phyloP scores from a whole-genome alignment of 2,113 vertebrate species.

The Pelobates fuscus region DNA sequence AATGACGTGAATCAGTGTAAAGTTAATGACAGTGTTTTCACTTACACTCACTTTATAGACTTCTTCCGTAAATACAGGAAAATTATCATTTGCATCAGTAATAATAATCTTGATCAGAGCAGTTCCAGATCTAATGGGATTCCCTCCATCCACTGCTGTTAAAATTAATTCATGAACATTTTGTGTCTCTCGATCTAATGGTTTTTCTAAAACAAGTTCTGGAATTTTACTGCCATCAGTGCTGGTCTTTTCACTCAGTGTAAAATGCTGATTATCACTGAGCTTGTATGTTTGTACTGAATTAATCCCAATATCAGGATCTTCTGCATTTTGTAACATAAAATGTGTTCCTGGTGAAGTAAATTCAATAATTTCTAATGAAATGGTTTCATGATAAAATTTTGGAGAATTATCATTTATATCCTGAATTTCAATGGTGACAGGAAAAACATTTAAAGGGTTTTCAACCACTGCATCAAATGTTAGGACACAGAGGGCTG shows the following conservation, averaged over 20 bases:
- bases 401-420: constrained; percentile 63
- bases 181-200: constrained; percentile 67
- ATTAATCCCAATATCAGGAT: constrained; percentile 54
- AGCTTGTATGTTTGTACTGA: constrained; percentile 20
- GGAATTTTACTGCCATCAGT: constrained; percentile 58
- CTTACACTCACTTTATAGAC: constrained; percentile 54
- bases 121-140: constrained; percentile 67
- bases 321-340: constrained; percentile 55
- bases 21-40: constrained; percentile 63
- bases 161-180: constrained; percentile 62
- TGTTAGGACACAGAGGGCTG: not conserved
- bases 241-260: constrained; percentile 50
- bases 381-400: constrained; percentile 52
- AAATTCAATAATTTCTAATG: constrained; percentile 59
- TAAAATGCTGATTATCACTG: constrained; percentile 59
- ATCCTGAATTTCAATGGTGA: constrained; percentile 58
- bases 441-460: constrained; percentile 60
- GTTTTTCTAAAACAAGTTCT: constrained; percentile 70
- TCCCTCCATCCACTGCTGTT: constrained; percentile 71
- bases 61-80: constrained; percentile 63
- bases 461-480: constrained; percentile 54
- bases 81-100: constrained; percentile 62
- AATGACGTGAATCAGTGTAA: constrained; percentile 64
- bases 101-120: constrained; percentile 63
- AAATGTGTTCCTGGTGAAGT: constrained; percentile 53